Evolutionary conservation across 2,797 vertebrate genomes (phyloP).

Genomic region (Zenarchopterus dispar): DNA sequence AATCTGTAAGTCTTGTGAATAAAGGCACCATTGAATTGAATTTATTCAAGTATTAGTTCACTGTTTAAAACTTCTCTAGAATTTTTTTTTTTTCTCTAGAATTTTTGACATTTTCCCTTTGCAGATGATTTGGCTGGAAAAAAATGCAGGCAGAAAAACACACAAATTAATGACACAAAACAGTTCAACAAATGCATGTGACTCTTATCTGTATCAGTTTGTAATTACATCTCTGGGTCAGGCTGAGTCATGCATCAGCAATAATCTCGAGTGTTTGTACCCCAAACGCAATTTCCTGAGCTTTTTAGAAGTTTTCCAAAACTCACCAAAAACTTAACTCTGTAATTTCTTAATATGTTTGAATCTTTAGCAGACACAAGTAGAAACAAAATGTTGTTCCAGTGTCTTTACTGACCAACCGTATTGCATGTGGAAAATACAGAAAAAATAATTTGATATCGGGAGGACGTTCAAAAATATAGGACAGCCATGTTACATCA

Average conservation of each 20-base stretch:
- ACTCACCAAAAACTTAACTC: background rate
- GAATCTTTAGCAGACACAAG: no score
- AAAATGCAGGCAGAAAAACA: conserved; percentile 19
- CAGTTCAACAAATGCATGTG: conserved; percentile 32
- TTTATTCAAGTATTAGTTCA: background rate
- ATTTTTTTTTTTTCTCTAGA: conserved; percentile 8
- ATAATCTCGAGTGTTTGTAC: conserved; percentile 26
- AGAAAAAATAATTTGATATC: no score
- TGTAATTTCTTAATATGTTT: no score
- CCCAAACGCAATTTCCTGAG: conserved; percentile 1
- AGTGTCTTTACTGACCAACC: no score
- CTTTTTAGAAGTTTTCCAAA: conserved; percentile 2
- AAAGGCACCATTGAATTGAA: background rate
- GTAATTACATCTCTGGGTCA: conserved; percentile 22
- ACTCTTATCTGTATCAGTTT: conserved; percentile 27
- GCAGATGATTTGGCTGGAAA: conserved; percentile 19
- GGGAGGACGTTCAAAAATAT: no score
- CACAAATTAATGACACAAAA: conserved; percentile 23
- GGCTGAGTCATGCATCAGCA: conserved; percentile 26
- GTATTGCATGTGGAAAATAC: no score
- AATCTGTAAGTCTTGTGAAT: background rate
- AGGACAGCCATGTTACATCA: no score
- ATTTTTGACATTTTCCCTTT: conserved; percentile 5
- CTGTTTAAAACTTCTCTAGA: conserved; percentile 9
- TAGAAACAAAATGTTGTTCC: no score